Evolutionary conservation across 2,797 vertebrate genomes (phyloP).

Genomic region (Pterois miles): DNA sequence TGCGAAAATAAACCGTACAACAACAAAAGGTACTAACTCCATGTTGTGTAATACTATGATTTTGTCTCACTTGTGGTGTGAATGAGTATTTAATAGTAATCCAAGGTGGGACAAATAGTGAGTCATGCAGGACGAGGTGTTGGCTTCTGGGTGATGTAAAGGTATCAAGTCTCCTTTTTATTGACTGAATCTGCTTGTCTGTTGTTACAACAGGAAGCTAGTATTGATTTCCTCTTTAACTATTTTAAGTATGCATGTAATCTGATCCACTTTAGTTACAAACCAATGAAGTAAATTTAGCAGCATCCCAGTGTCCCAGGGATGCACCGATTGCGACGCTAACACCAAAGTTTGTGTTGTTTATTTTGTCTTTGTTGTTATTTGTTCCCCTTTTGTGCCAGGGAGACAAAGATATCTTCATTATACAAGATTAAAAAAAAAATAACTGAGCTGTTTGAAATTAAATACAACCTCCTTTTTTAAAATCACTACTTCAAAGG

Average conservation of each 20-base stretch:
- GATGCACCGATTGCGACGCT: too few relatives aligned
- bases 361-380: neutral
- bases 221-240: constrained; percentile 60
- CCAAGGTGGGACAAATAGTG: neutral
- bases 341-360: neutral
- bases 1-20: constrained; percentile 99
- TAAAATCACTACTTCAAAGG: too few relatives aligned
- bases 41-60: neutral
- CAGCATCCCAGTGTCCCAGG: neutral
- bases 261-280: constrained; percentile 36
- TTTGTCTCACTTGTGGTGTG: constrained; percentile 2
- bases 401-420: neutral
- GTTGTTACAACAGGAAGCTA: constrained; percentile 37
- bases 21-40: constrained; percentile 93
- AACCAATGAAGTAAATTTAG: constrained; percentile 19
- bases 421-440: too few relatives aligned
- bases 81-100: neutral
- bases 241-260: constrained; percentile 53
- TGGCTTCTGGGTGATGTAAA: constrained; percentile 22
- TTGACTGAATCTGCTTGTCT: constrained; percentile 38
- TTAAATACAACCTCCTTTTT: too few relatives aligned
- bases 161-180: constrained; percentile 43
- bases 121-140: constrained; percentile 13
- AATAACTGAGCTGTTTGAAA: neutral
- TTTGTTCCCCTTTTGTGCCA: neutral